Base-by-base conservation (phyloP, 2,113 vertebrate species). In the Seriola rivoliana region DNA sequence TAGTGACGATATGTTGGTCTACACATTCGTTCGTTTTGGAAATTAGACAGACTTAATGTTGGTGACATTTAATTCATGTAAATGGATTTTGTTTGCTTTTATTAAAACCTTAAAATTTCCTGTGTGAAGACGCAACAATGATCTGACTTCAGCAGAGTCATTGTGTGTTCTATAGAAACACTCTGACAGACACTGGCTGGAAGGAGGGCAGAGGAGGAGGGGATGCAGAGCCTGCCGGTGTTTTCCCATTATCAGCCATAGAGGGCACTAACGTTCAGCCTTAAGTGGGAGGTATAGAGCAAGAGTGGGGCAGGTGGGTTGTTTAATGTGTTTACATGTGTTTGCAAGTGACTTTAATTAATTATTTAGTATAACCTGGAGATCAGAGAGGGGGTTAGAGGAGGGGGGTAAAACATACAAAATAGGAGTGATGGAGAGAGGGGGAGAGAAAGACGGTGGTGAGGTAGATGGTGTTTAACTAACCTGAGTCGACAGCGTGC, bases 211-310 rank as follows among this genome's bases (percentile, higher is more conserved):
- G 58, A 71, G 68, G 38, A 70, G 4, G n/a, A 62, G 25, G 25
- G 50, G 10, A n/a, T 36, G 46, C 36, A 14, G 48, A 70, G 29
- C 13, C 65, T 64, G 19, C 36, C 21, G 52, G 36, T 58, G 59
- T 48, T 11, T 58, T 66, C 74, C 3, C 42, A 4, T 50, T 23
- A n/a, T 4, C 6, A 12, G 74, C 62, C 75, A 68, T 23, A 71
- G 62, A 69, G 75, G 68, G 62, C 74, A 38, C n/a, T 72, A 10
- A 52, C 2, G 36, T 48, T 75, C 25, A 75, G 58, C 38, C 66
- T 71, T 58, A 38, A 29, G 67, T 36, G 34, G 40, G 32, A 42
- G 42, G 81, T 5, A 29, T 29, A 14, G 62, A 60, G 58, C 0
- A 1, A 17, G 40, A n/a, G 44, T 29, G 42, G 50, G 50, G 29